Evolutionary conservation across 2,888 invertebrate species (phyloP).

Genomic region (Pomacea canaliculata): DNA sequence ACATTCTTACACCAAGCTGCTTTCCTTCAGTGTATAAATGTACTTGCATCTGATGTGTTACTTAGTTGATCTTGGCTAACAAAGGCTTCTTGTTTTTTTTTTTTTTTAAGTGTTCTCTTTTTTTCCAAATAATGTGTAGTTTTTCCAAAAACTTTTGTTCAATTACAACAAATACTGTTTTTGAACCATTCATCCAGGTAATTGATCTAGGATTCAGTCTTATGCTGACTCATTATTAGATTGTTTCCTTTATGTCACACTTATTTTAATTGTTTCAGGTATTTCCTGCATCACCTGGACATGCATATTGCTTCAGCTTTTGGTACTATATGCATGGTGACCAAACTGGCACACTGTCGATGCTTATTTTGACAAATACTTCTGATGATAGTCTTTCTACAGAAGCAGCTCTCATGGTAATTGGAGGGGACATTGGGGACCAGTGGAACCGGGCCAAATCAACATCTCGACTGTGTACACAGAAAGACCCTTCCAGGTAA

Average conservation of each 20-base stretch:
- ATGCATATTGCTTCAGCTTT: constrained; percentile 57
- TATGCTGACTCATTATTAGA: too few species aligned
- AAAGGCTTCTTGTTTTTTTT: not conserved
- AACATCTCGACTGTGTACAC: constrained; percentile 50
- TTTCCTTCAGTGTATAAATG: too few species aligned
- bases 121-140: not conserved
- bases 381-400: constrained; percentile 40
- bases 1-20: not conserved
- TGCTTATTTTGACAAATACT: constrained; percentile 46
- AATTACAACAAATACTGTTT: too few species aligned
- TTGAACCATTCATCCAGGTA: too few species aligned
- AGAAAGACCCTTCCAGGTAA: constrained; percentile 50
- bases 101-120: not conserved
- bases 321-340: constrained; percentile 64
- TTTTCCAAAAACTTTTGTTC: too few species aligned
- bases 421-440: constrained; percentile 47
- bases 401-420: constrained; percentile 49
- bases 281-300: constrained; percentile 39
- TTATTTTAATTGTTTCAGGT: constrained; percentile 15
- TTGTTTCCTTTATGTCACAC: too few species aligned
- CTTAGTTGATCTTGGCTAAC: not conserved
- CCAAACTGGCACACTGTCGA: constrained; percentile 51
- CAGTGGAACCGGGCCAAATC: constrained; percentile 57
- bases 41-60: not conserved
- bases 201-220: too few species aligned